Percentiles rank a stretch among this genome's conserved stretches.
phyloP scores from a whole-genome alignment of 2,113 vertebrate species.

The Pelecanoides urinatrix region DNA sequence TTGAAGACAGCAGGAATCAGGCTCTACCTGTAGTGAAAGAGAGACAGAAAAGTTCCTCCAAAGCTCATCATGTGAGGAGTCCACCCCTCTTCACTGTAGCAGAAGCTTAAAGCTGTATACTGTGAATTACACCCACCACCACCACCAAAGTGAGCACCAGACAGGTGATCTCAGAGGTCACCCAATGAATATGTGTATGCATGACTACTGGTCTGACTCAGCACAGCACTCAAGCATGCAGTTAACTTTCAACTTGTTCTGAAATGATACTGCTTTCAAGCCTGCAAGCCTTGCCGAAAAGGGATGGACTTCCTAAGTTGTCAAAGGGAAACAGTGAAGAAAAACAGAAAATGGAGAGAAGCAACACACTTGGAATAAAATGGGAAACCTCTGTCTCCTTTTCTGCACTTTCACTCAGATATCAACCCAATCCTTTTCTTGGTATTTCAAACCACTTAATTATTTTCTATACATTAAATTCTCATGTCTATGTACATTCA shows the following conservation, averaged over 20 bases:
- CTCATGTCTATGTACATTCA: neutral
- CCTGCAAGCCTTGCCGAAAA: neutral
- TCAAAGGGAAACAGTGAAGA: neutral
- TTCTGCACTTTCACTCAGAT: neutral
- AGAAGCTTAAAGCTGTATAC: neutral
- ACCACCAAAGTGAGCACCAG: neutral
- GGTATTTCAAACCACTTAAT: neutral
- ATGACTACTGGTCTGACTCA: constrained; percentile 9
- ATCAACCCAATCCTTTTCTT: neutral
- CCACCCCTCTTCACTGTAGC: neutral
- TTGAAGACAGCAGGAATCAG: neutral
- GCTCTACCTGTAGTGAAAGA: neutral
- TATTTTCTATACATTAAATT: neutral
- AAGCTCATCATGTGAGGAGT: neutral
- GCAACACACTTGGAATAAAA: neutral
- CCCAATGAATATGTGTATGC: neutral
- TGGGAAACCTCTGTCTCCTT: neutral
- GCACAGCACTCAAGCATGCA: neutral
- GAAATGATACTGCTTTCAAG: neutral
- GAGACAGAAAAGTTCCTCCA: neutral
- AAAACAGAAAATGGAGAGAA: neutral
- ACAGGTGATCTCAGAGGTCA: neutral
- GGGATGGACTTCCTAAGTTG: neutral
- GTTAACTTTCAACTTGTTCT: constrained; percentile 28
- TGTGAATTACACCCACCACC: neutral